Evolutionary conservation across 2,888 invertebrate genomes (phyloP), one percentile per base, ranked within the genome.

Genomic region (Nasonovia ribisnigri): DNA sequence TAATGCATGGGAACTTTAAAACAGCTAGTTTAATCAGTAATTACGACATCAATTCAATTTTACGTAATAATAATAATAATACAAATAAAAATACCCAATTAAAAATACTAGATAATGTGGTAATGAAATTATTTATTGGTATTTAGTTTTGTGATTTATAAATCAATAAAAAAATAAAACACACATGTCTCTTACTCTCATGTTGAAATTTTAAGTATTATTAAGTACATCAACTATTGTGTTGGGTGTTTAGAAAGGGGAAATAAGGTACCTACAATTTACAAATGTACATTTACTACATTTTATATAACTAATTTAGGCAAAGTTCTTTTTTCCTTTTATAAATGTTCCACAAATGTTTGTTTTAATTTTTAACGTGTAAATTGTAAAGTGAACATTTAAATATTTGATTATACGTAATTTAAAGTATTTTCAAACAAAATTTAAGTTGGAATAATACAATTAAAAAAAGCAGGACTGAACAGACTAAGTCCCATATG

Each of bases 1-100:
- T 57, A 91, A 43, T 36, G 46, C 91, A 43, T 86, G 91, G 86
- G 57, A 91, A 86, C n/a, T 84, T 51, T 24, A 36, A 48, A 77
- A 46, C 90, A 13, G 29, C 42, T 84, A 13, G 20, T 51, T 84
- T 54, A 54, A 91, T 91, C 77, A 48, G 42, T 54, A 51, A 88
- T 54, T 57, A 89, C 57, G 57, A 60, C 86, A 84, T 84, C 77
- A 77, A 36, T 77, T 77, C 36, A 77, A 42, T 77, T 36, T 36
- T 77, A 20, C 42, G 8, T 36, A 24, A 67, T 67, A n/a, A 67
- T 67, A 67, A n/a, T 67, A 67, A 67, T 77, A 77, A 77, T 77
- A 51, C 77, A 77, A 36, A 77, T 36, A 77, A 36, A 77, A 77
- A 67, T 67, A n/a, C 67, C n/a, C n/a, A 67, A 67, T 67, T 67